Evolutionary conservation across 1,140 invertebrate species (phyloP).

Genomic region (Bombyx mori): ASM3026992v2 NC_085111.1:6602501-6603000

Average conservation of each 20-base stretch:
- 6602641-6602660: slow-evolving; percentile 55
- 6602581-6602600: slow-evolving; percentile 50
- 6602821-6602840: too few species aligned
- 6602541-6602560: slow-evolving; percentile 32
- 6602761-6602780: too few species aligned
- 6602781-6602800: too few species aligned
- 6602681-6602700: slow-evolving; percentile 16
- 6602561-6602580: slow-evolving; percentile 49
- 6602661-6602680: slow-evolving; percentile 26
- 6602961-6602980: too few species aligned
- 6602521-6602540: slow-evolving; percentile 5
- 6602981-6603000: too few species aligned
- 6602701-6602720: not conserved
- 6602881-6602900: too few species aligned
- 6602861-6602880: too few species aligned
- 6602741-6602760: not conserved
- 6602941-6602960: too few species aligned
- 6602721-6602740: not conserved
- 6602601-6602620: slow-evolving; percentile 44
- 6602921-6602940: too few species aligned
- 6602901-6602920: too few species aligned
- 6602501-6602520: slow-evolving; percentile 8
- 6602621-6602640: slow-evolving; percentile 57
- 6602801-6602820: too few species aligned
- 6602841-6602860: too few species aligned